Conservation (phyloP, 2,888 invertebrate species). For the Aproaerema taeniolella region DNA sequence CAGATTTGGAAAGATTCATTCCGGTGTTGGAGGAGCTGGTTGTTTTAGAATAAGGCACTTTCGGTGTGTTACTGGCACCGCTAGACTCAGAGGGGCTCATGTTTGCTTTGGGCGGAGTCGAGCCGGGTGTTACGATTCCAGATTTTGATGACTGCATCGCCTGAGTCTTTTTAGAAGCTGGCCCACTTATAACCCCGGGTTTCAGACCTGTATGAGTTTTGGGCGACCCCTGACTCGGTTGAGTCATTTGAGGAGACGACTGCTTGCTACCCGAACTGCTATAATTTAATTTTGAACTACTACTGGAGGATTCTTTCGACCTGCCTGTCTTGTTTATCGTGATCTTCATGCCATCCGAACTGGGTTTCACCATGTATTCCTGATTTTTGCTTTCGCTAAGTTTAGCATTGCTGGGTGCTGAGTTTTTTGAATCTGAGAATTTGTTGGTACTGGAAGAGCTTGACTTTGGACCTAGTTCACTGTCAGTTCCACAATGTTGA, state of each 20-base stretch:
- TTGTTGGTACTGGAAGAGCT: slow-evolving; percentile 57
- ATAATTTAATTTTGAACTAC: slow-evolving; percentile 62
- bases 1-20: slow-evolving; percentile 65
- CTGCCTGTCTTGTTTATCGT: slow-evolving; percentile 92
- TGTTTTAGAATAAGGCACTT: slow-evolving; percentile 71
- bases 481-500: slow-evolving; percentile 80
- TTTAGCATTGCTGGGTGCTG: slow-evolving; percentile 54
- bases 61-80: slow-evolving; percentile 42
- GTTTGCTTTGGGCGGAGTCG: slow-evolving; percentile 66
- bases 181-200: slow-evolving; percentile 91
- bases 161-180: slow-evolving; percentile 89
- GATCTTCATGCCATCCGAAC: slow-evolving; percentile 92
- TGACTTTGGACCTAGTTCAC: slow-evolving; percentile 65
- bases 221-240: slow-evolving; percentile 80
- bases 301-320: slow-evolving; percentile 80
- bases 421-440: slow-evolving; percentile 68
- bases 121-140: slow-evolving; percentile 44
- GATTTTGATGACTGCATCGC: slow-evolving; percentile 75
- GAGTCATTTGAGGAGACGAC: slow-evolving; percentile 64
- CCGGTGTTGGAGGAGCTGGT: slow-evolving; percentile 57
- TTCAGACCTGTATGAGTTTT: slow-evolving; percentile 90
- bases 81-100: slow-evolving; percentile 55
- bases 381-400: slow-evolving; percentile 80
- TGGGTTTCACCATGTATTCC: slow-evolving; percentile 93
- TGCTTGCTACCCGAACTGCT: slow-evolving; percentile 63